A percentile compares a stretch with the other conserved stretches of the same genome.
phyloP scores from a whole-genome alignment of 2,797 vertebrate genomes.

The Rhinogobio ventralis region DNA sequence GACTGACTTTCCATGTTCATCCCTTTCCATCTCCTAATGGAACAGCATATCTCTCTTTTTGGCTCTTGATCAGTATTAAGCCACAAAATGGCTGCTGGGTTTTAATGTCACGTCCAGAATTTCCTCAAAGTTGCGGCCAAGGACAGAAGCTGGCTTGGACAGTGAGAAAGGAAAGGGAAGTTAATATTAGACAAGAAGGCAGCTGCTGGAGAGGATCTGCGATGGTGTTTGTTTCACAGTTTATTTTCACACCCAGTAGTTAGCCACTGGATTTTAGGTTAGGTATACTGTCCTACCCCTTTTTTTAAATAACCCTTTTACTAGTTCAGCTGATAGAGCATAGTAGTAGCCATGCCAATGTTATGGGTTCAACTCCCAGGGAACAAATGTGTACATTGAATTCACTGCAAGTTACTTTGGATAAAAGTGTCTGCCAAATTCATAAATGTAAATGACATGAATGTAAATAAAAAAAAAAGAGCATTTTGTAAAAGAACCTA shows the following conservation, averaged over 20 bases:
- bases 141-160: conserved; percentile 23
- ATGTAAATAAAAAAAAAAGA: background rate
- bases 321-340: background rate
- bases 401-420: background rate
- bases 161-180: conserved; percentile 53
- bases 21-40: background rate
- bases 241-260: conserved; percentile 19
- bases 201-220: conserved; percentile 32
- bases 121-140: conserved; percentile 48
- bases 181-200: conserved; percentile 41
- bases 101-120: conserved; percentile 40
- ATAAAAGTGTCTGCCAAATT: background rate
- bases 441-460: background rate
- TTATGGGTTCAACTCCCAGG: background rate
- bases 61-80: conserved; percentile 40
- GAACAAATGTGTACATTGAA: background rate
- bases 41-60: conserved; percentile 43
- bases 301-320: background rate
- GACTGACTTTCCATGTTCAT: background rate
- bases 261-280: conserved; percentile 15
- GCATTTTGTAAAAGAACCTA: background rate
- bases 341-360: no score
- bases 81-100: conserved; percentile 53
- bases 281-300: background rate
- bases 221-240: conserved; percentile 6